These are phyloP conservation scores for Cichladusa arquata DNA, from an alignment of 2,113 vertebrate species.

Conservation along the genomic window DNA sequence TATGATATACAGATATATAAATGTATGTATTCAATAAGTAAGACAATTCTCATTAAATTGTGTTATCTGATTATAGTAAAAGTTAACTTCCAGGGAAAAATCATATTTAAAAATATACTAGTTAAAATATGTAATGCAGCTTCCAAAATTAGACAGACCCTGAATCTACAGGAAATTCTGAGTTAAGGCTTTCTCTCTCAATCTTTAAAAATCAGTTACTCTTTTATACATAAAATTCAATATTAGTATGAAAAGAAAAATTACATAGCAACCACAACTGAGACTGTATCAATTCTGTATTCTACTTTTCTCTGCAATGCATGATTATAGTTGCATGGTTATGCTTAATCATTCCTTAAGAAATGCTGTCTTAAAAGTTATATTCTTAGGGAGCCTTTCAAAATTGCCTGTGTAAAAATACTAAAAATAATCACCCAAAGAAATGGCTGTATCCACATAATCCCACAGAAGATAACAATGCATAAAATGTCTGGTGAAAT, in stretches of 20 bases:
- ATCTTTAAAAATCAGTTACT: conserved; percentile 5
- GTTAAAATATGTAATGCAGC: neutral
- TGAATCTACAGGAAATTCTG: neutral
- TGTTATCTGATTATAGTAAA: neutral
- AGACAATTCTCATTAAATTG: neutral
- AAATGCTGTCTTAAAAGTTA: neutral
- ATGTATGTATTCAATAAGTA: neutral
- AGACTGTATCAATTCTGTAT: neutral
- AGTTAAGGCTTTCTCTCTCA: neutral
- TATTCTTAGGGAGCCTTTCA: neutral
- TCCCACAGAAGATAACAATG: neutral
- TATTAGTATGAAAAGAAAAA: conserved; percentile 50
- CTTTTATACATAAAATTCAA: conserved; percentile 16
- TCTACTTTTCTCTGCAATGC: neutral
- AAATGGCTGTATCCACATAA: neutral
- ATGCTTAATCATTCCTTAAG: conserved; percentile 27
- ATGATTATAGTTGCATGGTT: conserved; percentile 5
- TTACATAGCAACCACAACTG: conserved; percentile 21
- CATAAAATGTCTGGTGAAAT: neutral
- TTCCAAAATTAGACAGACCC: neutral
- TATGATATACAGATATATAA: neutral
- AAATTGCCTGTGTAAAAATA: neutral
- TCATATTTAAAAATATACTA: neutral
- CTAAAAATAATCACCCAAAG: neutral
- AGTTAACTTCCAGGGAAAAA: neutral